These are phyloP conservation scores for Caenorhabditis sinica DNA, from an alignment of 2,888 invertebrate genomes.

Conservation along the genomic window DNA sequence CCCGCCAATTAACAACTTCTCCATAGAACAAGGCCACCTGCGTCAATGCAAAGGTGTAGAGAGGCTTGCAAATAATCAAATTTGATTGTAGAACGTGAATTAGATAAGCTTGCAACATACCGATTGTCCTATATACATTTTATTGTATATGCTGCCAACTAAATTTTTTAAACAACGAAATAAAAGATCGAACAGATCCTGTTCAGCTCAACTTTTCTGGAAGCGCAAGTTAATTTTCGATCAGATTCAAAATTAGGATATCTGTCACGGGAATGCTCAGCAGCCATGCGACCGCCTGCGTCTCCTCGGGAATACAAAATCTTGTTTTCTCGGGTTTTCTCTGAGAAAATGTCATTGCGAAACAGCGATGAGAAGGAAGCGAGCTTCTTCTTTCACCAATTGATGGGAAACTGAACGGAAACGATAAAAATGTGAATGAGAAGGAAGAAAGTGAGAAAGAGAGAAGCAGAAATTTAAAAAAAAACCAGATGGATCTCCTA, in stretches of 20 bases:
- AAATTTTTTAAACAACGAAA: too few relatives aligned
- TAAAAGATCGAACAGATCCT: too few relatives aligned
- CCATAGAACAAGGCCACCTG: slow-evolving; percentile 23
- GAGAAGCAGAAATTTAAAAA: not conserved
- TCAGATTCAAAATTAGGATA: not conserved
- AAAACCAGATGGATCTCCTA: not conserved
- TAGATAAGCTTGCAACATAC: too few relatives aligned
- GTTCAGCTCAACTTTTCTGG: too few relatives aligned
- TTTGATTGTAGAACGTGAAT: too few relatives aligned
- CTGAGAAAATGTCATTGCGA: slow-evolving; percentile 20
- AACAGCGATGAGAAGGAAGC: slow-evolving; percentile 7
- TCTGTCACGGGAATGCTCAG: slow-evolving; percentile 8
- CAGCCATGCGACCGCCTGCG: not conserved
- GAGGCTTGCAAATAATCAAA: not conserved
- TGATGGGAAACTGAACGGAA: slow-evolving; percentile 44
- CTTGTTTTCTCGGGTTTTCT: slow-evolving; percentile 11
- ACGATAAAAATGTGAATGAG: not conserved
- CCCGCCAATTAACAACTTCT: slow-evolving; percentile 33
- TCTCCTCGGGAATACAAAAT: slow-evolving; percentile 17
- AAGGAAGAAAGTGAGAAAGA: not conserved
- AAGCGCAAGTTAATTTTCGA: too few relatives aligned
- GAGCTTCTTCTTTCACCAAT: slow-evolving; percentile 25
- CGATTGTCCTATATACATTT: too few relatives aligned
- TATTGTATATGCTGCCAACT: too few relatives aligned
- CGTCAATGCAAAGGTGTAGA: not conserved